Evolutionary conservation across 2,888 invertebrate species (phyloP), one percentile per base, ranked within the genome.

Genomic region (Aphelenchoides bicaudatus): DNA sequence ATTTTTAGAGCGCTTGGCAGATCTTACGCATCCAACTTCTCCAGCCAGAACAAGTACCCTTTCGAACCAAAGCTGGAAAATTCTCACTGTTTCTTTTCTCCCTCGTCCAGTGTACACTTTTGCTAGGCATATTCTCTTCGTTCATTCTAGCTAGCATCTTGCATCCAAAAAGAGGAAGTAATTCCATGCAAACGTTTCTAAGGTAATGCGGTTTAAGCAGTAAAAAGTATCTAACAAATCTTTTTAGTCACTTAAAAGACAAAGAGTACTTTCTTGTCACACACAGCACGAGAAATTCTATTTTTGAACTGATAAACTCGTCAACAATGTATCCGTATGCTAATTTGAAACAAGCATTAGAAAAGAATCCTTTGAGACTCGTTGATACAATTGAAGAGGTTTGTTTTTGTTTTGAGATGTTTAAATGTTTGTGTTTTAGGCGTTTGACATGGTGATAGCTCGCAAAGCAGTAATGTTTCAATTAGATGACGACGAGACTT

Each of bases 241-340:
- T 43, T 8, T 25, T 43, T 19, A 8, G 6, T 19, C 21, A 43
- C 25, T 21, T 43, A 21, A 19, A n/a, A n/a, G 6, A 43, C 8
- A 6, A n/a, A 10, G 43, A 43, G 6, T n/a, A 21, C 25, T 43
- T 19, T 25, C 10, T 43, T 21, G 43, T 25, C 10, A 25, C 43
- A 8, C 16, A 19, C 21, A 43, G 25, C 25, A 19, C 43, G 23
- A 28, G 38, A 38, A 46, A 49, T 2, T 49, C 19, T 16, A 21
- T 49, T 16, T 49, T 46, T 38, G 49, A 49, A 16, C 13, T 38
- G 49, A 39, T 49, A 16, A 49, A 3, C 49, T 16, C 39, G 37
- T 49, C 49, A 2, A n/a, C 43, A 6, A 25, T 21, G 6, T 43
- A 8, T 25, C 43, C 43, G 43, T 43, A n/a, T 6, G 10, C 43